These are phyloP conservation scores for Calephelis nemesis DNA, from an alignment of 1,140 invertebrate genomes.

Conservation along the genomic window DNA sequence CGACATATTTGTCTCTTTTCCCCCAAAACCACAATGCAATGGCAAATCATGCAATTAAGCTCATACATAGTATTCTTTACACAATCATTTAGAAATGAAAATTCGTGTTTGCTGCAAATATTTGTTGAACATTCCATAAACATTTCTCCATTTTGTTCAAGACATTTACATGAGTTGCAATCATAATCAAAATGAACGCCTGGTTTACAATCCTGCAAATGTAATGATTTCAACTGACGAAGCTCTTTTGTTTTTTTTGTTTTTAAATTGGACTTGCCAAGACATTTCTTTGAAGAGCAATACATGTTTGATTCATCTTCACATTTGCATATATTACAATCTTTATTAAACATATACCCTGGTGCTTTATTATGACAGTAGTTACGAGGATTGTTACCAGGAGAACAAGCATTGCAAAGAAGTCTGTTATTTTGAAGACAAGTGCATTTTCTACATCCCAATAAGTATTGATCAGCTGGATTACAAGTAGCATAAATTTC, in stretches of 20 bases:
- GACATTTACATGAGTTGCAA: constrained; percentile 54
- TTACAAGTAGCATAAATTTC: constrained; percentile 53
- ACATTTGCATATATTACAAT: constrained; percentile 58
- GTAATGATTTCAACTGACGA: constrained; percentile 15
- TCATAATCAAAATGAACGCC: constrained; percentile 41
- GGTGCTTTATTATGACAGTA: constrained; percentile 23
- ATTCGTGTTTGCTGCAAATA: constrained; percentile 22
- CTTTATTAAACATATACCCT: constrained; percentile 35
- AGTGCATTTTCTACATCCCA: constrained; percentile 50
- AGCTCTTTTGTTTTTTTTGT: background rate
- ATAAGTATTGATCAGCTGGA: constrained; percentile 37
- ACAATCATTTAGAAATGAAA: constrained; percentile 37
- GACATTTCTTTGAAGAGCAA: constrained; percentile 47
- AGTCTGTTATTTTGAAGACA: constrained; percentile 63
- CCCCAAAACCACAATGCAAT: constrained; percentile 35
- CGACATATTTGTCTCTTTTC: constrained; percentile 41
- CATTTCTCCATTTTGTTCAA: constrained; percentile 34
- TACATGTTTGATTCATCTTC: constrained; percentile 35
- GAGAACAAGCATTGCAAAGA: constrained; percentile 34
- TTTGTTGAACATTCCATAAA: constrained; percentile 42
- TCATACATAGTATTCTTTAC: constrained; percentile 43
- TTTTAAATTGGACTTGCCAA: constrained; percentile 15
- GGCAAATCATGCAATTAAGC: constrained; percentile 47
- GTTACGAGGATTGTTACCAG: background rate
- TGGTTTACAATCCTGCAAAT: constrained; percentile 39